Conservation (phyloP, 1,140 invertebrate genomes). For the Eumeta japonica region DNA sequence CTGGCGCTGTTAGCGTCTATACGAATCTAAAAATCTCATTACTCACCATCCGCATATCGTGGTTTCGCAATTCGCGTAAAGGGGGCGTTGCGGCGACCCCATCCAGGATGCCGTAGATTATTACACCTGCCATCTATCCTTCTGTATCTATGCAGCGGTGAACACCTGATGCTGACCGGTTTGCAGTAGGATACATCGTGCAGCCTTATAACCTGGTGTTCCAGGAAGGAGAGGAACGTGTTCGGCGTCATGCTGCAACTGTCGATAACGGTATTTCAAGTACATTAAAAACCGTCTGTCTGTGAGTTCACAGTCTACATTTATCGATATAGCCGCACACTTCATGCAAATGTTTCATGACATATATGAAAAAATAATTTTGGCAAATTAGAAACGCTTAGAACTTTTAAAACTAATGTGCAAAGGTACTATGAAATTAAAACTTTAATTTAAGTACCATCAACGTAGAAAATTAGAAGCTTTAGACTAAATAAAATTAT, state of each 20-base stretch:
- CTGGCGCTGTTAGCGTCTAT: neutral
- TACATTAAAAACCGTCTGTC: constrained; percentile 1
- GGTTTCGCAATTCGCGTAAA: constrained; percentile 78
- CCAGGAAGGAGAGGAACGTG: constrained; percentile 44
- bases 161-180: constrained; percentile 21
- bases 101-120: constrained; percentile 69
- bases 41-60: constrained; percentile 77
- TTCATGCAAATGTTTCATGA: no score
- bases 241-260: constrained; percentile 35
- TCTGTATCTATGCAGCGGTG: constrained; percentile 57
- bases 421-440: no score
- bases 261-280: neutral
- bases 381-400: neutral
- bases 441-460: no score
- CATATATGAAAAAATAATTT: neutral
- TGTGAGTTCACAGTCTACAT: neutral
- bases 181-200: constrained; percentile 31
- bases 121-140: constrained; percentile 84
- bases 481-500: no score
- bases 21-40: neutral
- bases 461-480: no score
- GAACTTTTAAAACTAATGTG: no score
- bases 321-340: neutral
- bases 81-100: constrained; percentile 65
- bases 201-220: constrained; percentile 26